Evolutionary conservation across 2,888 invertebrate species (phyloP).

Genomic region (Tetanocera ferruginea): DNA sequence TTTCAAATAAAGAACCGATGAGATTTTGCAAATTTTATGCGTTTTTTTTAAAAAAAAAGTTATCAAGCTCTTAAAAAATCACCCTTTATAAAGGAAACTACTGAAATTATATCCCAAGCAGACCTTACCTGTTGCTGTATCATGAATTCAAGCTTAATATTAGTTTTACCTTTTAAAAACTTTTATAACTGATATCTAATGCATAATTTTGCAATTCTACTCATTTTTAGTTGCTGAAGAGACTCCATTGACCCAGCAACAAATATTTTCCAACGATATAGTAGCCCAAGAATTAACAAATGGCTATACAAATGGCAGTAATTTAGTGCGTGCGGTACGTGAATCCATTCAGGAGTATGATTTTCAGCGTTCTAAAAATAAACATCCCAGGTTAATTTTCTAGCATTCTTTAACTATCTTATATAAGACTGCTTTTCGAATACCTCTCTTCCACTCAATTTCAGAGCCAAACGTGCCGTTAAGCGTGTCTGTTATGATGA

Average conservation of each 20-base stretch:
- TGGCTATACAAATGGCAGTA: conserved; percentile 50
- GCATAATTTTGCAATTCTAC: not conserved
- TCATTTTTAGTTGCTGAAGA: conserved; percentile 14
- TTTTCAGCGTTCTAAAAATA: conserved; percentile 48
- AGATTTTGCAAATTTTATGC: no score
- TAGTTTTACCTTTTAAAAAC: no score
- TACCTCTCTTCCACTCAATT: not conserved
- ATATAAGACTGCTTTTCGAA: not conserved
- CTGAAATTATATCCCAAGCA: no score
- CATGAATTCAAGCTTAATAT: no score
- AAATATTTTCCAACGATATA: conserved; percentile 34
- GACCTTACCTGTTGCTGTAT: no score
- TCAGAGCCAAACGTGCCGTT: conserved; percentile 81
- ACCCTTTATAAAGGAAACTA: no score
- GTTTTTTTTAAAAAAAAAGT: no score
- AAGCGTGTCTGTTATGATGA: conserved; percentile 89
- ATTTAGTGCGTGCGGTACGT: conserved; percentile 57
- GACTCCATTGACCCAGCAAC: not conserved
- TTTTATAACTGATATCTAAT: not conserved
- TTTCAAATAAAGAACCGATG: no score
- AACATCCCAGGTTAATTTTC: conserved; percentile 46
- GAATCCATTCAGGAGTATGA: conserved; percentile 57
- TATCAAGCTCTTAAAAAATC: no score
- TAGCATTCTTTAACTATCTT: not conserved
- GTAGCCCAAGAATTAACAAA: conserved; percentile 36